These are phyloP conservation scores for Dipodomys stephensi DNA, from an alignment of 2,113 vertebrate species.

Conservation along the genomic window DNA sequence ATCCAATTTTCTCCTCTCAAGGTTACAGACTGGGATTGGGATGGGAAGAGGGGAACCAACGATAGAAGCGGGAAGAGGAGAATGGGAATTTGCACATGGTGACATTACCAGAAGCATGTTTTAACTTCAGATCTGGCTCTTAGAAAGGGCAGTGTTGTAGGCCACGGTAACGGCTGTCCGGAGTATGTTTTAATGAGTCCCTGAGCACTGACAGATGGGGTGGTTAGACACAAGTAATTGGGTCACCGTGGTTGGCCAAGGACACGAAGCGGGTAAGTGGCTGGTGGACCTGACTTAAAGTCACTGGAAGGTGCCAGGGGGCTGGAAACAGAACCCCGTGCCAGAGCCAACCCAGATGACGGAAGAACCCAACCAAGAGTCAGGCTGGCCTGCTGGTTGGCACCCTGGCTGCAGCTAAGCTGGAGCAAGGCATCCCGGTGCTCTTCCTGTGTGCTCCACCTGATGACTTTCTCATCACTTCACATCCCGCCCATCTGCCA, in stretches of 20 bases:
- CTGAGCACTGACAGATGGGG: not conserved
- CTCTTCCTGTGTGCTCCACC: fast-evolving
- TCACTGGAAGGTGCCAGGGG: not conserved
- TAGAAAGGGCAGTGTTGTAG: conserved; percentile 56
- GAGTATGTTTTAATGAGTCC: conserved; percentile 49
- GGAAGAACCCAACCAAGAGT: fast-evolving
- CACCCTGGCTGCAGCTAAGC: fast-evolving
- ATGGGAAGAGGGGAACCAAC: not conserved
- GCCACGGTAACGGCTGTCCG: not conserved
- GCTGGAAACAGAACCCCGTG: not conserved
- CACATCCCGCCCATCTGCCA: not conserved
- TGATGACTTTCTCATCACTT: fast-evolving
- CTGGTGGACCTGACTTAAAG: not conserved
- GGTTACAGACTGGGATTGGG: conserved; percentile 86
- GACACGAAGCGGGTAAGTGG: not conserved
- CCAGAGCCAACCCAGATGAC: no score
- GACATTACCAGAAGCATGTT: conserved; percentile 43
- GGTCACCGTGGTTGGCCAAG: not conserved
- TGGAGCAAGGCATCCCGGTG: fast-evolving
- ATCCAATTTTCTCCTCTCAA: conserved; percentile 81
- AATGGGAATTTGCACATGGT: not conserved
- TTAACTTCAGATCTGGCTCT: conserved; percentile 33
- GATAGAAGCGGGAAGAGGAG: not conserved
- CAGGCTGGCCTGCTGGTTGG: fast-evolving
- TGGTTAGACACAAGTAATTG: conserved; percentile 27